Evolutionary conservation across 2,888 invertebrate species (phyloP).

Genomic region (Sisyra terminalis): DNA sequence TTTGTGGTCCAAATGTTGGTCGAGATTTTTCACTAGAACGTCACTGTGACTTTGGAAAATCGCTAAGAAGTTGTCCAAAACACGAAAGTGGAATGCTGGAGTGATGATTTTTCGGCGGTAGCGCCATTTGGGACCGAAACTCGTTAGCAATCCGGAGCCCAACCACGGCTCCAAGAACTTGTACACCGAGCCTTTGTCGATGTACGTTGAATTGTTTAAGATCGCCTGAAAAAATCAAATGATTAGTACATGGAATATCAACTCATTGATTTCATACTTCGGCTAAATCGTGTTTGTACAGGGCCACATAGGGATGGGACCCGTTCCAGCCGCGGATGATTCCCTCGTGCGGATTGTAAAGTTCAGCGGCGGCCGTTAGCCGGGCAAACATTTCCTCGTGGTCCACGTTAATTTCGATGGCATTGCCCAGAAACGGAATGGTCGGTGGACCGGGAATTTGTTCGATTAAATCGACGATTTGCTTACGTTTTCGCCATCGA

Average conservation of each 20-base stretch:
- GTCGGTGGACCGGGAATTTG: conserved; percentile 40
- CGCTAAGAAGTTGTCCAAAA: conserved; percentile 15
- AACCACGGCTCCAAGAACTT: conserved; percentile 6
- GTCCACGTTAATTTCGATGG: conserved; percentile 38
- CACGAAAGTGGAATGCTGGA: conserved; percentile 20
- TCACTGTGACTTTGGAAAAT: conserved; percentile 15
- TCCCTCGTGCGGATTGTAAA: conserved; percentile 14
- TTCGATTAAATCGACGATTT: conserved; percentile 29
- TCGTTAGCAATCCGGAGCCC: conserved; percentile 5
- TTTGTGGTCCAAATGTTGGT: conserved; percentile 15
- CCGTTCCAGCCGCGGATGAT: conserved; percentile 16
- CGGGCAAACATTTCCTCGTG: conserved; percentile 25
- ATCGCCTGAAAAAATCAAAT: too few relatives aligned
- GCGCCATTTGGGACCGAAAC: conserved; percentile 16
- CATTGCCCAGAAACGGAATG: conserved; percentile 42
- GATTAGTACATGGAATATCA: too few relatives aligned
- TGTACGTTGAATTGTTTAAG: too few relatives aligned
- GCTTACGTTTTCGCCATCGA: conserved; percentile 17
- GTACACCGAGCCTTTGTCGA: conserved; percentile 32
- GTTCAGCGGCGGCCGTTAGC: conserved; percentile 12
- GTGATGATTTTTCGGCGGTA: conserved; percentile 17
- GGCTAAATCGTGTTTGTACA: conserved; percentile 14
- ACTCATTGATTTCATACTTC: conserved; percentile 14
- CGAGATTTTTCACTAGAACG: conserved; percentile 14
- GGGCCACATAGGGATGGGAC: conserved; percentile 14